A percentile compares a stretch with the other conserved stretches of the same genome.
phyloP scores from a whole-genome alignment of 2,797 vertebrate genomes.

The Coccyzus lansbergi region DNA sequence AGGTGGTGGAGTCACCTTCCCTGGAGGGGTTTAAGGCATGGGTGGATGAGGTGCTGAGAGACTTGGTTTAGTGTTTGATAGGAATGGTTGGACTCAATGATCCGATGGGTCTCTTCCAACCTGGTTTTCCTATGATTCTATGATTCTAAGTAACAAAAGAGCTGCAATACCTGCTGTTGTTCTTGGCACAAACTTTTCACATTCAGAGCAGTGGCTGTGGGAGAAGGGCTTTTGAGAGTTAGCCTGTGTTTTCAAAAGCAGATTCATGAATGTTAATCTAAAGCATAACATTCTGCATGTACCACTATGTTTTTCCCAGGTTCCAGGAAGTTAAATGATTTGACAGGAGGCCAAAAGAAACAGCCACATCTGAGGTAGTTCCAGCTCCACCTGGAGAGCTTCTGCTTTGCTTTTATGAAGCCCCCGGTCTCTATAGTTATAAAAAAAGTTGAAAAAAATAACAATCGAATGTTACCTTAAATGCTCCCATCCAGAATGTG shows the following conservation, averaged over 20 bases:
- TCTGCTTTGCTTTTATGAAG: not conserved
- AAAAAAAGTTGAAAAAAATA: not conserved
- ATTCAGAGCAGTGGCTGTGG: not conserved
- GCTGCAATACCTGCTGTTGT: not conserved
- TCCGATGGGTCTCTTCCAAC: too few species aligned
- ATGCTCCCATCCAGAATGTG: not conserved
- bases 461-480: not conserved
- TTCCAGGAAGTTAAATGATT: not conserved
- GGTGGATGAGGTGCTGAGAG: too few species aligned
- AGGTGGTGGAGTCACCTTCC: too few species aligned
- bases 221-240: not conserved
- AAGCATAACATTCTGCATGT: not conserved
- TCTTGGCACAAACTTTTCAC: not conserved
- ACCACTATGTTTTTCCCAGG: not conserved
- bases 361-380: not conserved
- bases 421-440: slow-evolving; percentile 6
- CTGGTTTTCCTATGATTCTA: too few species aligned
- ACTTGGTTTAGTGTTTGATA: too few species aligned
- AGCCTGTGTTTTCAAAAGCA: not conserved
- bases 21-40: too few species aligned
- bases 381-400: not conserved
- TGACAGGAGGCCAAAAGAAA: not conserved
- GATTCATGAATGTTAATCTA: not conserved
- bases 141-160: not conserved
- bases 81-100: too few species aligned